Percentiles rank a stretch among this genome's conserved stretches.
phyloP scores from a whole-genome alignment of 2,888 invertebrate species.

The Nudaria mundana region DNA sequence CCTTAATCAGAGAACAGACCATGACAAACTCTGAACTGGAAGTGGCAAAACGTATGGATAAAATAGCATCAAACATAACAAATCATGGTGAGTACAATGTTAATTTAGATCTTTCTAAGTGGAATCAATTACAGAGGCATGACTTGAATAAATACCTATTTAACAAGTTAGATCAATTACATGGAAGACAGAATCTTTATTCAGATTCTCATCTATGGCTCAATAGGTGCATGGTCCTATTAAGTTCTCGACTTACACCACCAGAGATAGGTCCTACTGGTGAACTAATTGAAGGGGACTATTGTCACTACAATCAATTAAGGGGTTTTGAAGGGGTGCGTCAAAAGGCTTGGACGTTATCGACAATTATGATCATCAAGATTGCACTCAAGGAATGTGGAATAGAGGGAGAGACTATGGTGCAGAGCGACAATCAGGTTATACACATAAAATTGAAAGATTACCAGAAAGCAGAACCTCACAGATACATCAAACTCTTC shows the following conservation, averaged over 20 bases:
- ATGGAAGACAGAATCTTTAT: background rate
- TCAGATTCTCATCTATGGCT: background rate
- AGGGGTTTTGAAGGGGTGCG: background rate
- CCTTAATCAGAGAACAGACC: slow-evolving; percentile 7
- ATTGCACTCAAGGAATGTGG: no score
- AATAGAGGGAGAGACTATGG: no score
- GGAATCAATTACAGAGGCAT: background rate
- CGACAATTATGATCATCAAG: no score
- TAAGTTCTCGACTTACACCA: background rate
- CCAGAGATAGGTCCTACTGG: background rate
- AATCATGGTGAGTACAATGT: background rate
- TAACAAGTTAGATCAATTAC: background rate
- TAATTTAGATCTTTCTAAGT: background rate
- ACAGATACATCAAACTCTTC: no score
- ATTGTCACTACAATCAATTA: background rate
- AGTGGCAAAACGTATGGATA: slow-evolving; percentile 1
- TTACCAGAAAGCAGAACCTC: no score
- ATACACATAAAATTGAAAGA: no score
- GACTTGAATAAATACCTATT: background rate
- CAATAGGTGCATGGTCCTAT: background rate
- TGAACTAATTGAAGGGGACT: background rate
- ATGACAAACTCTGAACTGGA: slow-evolving; percentile 11
- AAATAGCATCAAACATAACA: background rate
- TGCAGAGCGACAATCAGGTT: background rate
- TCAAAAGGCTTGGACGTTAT: background rate